Base-by-base conservation (phyloP, 2,797 vertebrate species). In the Premnoplex brunnescens region DNA sequence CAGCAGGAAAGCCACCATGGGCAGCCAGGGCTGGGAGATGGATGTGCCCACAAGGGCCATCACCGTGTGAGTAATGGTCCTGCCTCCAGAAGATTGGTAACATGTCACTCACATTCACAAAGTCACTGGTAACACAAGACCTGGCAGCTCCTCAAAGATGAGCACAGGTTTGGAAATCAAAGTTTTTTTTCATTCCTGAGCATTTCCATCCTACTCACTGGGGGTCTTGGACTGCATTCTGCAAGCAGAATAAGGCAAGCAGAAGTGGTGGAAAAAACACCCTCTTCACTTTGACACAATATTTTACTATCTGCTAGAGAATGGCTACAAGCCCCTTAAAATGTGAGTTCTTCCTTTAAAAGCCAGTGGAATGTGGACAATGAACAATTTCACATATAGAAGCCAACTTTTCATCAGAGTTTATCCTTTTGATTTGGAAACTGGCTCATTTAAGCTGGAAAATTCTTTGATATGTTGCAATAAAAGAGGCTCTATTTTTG, bases 391-490 rank as follows among this genome's bases (percentile, higher is more conserved):
- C 85, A 60, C 67, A 88, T 95, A 71, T 43, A 82, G 67, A 82
- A 85, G 94, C 92, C 95, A 96, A 71, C 72, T 89, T 96, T 96
- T 97, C 91, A 85, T 91, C 60, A 39, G 89, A 39, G 56, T 77
- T 94, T 89, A 88, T 94, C 85, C 93, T 86, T 91, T 93, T 96
- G 77, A 95, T 94, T 91, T 95, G 89, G 91, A 96, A 96, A 96
- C 56, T 96, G 90, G 88, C 91, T 96, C 67, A 55, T 94, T 95
- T 87, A 52, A 59, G 72, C 80, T 94, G 95, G 96, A 96, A 97
- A 95, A 74, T 88, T 85, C 89, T 90, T 85, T 79, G 93, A 91
- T 91, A 85, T 94, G 85, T 88, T 87, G 91, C 93, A 97, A 96
- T 93, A 93, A 97, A 91, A 82, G 77, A 74, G 83, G 64, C 77